phyloP scores from a whole-genome alignment of 2,113 vertebrate genomes.

The Toxostoma redivivum region DNA sequence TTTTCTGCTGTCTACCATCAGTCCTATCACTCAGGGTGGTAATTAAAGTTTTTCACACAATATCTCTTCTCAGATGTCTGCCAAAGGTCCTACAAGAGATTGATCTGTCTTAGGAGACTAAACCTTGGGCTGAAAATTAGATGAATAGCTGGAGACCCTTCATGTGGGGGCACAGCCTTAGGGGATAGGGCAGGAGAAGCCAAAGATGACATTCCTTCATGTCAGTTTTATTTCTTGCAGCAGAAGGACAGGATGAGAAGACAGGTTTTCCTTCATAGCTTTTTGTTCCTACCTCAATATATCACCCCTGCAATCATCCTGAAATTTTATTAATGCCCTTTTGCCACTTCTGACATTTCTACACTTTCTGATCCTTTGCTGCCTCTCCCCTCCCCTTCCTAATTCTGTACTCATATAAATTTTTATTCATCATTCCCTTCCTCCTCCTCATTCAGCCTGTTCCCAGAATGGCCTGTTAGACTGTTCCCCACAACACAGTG shows the following conservation, averaged over 20 bases:
- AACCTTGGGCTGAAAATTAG: neutral
- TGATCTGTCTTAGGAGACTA: neutral
- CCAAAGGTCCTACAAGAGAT: neutral
- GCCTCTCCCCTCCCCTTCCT: fast-evolving
- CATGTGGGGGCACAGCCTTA: neutral
- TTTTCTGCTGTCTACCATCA: neutral
- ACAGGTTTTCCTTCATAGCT: neutral
- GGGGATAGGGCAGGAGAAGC: neutral
- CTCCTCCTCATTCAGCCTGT: neutral
- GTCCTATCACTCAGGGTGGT: neutral
- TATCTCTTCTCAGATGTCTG: neutral
- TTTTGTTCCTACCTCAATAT: neutral
- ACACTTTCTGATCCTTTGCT: neutral
- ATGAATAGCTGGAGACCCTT: neutral
- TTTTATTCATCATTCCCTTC: neutral
- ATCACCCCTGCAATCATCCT: neutral
- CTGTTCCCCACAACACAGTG: fast-evolving
- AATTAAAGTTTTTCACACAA: neutral
- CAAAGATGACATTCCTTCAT: neutral
- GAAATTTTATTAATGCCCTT: neutral
- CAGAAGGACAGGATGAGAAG: neutral
- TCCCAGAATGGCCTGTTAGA: neutral
- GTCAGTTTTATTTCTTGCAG: neutral
- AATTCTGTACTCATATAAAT: neutral
- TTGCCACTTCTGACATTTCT: neutral